These are phyloP conservation scores for Romanomermis culicivorax DNA, from an alignment of 2,888 invertebrate genomes.

Conservation along the genomic window DNA sequence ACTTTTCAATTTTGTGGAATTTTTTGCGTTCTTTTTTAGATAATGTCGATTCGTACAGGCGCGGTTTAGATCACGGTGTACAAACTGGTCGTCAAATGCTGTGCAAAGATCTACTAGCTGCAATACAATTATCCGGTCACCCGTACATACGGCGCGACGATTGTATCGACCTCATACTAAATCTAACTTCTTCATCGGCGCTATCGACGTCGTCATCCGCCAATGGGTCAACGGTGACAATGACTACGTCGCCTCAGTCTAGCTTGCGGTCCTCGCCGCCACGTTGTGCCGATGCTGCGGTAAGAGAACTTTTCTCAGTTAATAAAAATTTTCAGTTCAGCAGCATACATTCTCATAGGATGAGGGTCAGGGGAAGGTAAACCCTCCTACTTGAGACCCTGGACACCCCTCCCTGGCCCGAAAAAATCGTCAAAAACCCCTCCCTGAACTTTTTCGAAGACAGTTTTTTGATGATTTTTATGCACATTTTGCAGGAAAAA, in stretches of 20 bases:
- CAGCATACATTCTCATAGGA: no score
- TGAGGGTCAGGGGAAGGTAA: no score
- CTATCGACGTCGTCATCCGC: neutral
- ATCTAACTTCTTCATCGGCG: neutral
- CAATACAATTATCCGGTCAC: neutral
- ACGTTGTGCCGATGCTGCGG: neutral
- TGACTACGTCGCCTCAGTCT: neutral
- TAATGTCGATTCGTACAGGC: neutral
- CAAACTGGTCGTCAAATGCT: neutral
- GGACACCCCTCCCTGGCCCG: no score
- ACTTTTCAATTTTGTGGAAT: neutral
- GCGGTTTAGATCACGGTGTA: neutral
- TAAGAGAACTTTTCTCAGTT: neutral
- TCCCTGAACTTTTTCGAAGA: no score
- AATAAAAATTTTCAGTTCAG: neutral
- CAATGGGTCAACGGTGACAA: neutral
- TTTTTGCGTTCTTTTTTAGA: neutral
- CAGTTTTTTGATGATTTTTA: no score
- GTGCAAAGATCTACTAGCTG: neutral
- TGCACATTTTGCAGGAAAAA: no score
- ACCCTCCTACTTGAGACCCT: no score
- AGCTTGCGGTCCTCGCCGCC: neutral
- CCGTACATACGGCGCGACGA: slow-evolving; percentile 4
- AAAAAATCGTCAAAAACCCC: no score
- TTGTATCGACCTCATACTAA: neutral